phyloP scores from a whole-genome alignment of 2,113 vertebrate species.

The Noturus placidus region DNA sequence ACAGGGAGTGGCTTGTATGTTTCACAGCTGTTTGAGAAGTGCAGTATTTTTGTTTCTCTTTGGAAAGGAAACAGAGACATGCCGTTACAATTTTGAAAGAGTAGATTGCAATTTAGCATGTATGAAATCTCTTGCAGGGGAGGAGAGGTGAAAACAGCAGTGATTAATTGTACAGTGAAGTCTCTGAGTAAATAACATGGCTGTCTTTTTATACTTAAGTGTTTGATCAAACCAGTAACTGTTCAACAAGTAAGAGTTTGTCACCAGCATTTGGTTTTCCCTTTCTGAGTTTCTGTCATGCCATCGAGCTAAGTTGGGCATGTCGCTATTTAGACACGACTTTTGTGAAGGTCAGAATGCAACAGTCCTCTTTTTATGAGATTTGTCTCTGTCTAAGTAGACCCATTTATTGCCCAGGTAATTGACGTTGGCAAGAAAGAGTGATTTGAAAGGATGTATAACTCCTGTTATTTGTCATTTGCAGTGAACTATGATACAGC shows the following conservation, averaged over 20 bases:
- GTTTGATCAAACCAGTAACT: not conserved
- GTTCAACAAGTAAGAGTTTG: not conserved
- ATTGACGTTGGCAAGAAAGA: not conserved
- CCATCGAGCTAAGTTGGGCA: not conserved
- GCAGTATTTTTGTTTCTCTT: not conserved
- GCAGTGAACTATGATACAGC: slow-evolving; percentile 95
- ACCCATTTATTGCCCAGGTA: not conserved
- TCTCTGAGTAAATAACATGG: not conserved
- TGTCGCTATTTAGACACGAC: not conserved
- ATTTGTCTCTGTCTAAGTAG: not conserved
- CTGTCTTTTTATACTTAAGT: not conserved
- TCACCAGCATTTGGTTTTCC: not conserved
- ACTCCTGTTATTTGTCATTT: not conserved
- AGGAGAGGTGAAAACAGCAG: not conserved
- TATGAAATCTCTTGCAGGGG: not conserved
- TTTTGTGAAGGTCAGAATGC: not conserved
- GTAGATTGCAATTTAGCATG: not conserved
- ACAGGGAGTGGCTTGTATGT: not conserved
- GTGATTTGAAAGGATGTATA: not conserved
- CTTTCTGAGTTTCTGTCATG: not conserved
- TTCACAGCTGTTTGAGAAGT: not conserved
- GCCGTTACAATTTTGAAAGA: not conserved
- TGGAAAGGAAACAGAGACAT: not conserved
- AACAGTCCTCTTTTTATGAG: not conserved
- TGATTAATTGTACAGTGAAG: not conserved